Evolutionary conservation across 2,888 invertebrate species (phyloP), one percentile per base, ranked within the genome.

Genomic region (Oscheius myriophilus): DNA sequence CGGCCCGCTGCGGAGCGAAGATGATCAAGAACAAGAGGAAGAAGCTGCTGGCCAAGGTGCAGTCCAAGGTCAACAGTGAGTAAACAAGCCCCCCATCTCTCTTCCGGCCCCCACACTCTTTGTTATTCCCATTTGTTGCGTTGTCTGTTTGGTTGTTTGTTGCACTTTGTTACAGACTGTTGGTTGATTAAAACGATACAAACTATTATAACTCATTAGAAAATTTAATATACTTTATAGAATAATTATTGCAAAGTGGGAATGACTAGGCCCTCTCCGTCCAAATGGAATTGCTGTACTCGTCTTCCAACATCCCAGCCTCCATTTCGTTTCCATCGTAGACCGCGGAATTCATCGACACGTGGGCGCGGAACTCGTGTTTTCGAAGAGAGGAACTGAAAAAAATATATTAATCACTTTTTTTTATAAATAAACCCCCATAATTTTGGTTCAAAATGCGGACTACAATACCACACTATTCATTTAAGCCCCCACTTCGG

Each of bases 341-440:
- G 23, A 42, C 63, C 63, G 52, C 21, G 41, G 41, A 49, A 16
- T 53, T 49, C 18, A 42, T 52, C 41, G 25, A 25, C 9, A 43
- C 39, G 25, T 63, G 63, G 39, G 16, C 14, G 11, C 41, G 41
- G 33, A 52, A 67, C 58, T 81, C 81, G 69, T 81, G 81, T 63
- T 81, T 81, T 26, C 81, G 75, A 1, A 81, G 74, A 11, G 70
- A 65, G 0, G 81, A 81, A 49, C 81, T 81, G 70, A n/a, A 76
- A 72, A n/a, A 62, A 51, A 43, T 2, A 26, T 14, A 1, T 33
- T 16, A 9, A 9, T 9, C 33, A 6, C 33, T 3, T 33, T 3
- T 33, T 33, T 33, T 33, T 3, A 9, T 33, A 9, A 9, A 6
- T 33, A 9, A 33, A 33, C 33, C 33, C 33, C 33, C 33, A n/a